Evolutionary conservation across 2,113 vertebrate genomes (phyloP).

Genomic region (Gymnocephalus cernua): DNA sequence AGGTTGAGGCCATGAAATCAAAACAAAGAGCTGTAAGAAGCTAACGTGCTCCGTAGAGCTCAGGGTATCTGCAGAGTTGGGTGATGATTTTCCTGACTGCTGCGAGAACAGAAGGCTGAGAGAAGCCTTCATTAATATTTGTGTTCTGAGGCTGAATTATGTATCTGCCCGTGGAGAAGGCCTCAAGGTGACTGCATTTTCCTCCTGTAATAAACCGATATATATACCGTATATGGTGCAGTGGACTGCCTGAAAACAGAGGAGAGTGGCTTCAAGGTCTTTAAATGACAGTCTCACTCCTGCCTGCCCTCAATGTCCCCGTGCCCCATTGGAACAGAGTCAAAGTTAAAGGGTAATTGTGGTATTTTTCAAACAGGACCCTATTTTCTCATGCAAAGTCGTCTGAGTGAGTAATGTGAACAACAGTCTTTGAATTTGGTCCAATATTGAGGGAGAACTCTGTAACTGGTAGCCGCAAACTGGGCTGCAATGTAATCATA

Average conservation of each 20-base stretch:
- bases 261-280: background rate
- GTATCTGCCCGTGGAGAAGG: slow-evolving; percentile 17
- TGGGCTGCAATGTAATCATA: too few species aligned
- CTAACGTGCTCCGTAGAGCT: background rate
- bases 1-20: background rate
- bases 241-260: background rate
- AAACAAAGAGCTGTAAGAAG: slow-evolving; percentile 10
- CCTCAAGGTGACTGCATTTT: slow-evolving; percentile 35
- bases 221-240: background rate
- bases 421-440: too few species aligned
- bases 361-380: too few species aligned
- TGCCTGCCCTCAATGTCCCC: background rate
- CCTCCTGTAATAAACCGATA: slow-evolving; percentile 8
- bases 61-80: background rate
- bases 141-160: slow-evolving; percentile 50
- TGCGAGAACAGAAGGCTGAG: slow-evolving; percentile 33
- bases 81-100: background rate
- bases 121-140: slow-evolving; percentile 47
- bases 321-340: background rate
- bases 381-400: too few species aligned
- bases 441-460: too few species aligned
- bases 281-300: background rate
- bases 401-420: too few species aligned
- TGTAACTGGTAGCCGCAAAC: too few species aligned
- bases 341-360: background rate